phyloP scores from a whole-genome alignment of 2,113 vertebrate genomes.

The Globicephala melas region DNA sequence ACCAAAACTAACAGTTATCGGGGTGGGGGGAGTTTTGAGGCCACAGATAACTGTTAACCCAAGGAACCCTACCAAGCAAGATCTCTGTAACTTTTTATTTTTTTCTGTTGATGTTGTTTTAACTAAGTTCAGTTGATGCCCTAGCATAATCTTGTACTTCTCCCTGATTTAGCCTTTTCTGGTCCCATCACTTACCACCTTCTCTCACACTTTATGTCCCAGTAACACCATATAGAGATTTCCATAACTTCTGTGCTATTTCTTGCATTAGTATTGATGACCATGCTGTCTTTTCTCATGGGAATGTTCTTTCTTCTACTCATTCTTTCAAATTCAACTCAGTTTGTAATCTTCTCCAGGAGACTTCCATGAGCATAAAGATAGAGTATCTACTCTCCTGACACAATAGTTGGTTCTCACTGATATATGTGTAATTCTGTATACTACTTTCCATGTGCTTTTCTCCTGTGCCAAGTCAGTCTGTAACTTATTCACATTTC shows the following conservation, averaged over 20 bases:
- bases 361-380: neutral
- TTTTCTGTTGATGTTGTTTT: neutral
- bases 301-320: neutral
- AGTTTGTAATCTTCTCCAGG: neutral
- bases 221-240: neutral
- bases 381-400: neutral
- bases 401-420: neutral
- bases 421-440: neutral
- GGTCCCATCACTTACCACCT: neutral
- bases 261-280: neutral
- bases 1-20: neutral
- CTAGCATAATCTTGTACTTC: neutral
- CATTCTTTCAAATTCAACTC: neutral
- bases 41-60: neutral
- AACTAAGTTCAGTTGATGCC: neutral
- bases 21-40: neutral
- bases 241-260: neutral
- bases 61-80: neutral
- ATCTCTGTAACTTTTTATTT: neutral
- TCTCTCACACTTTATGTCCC: neutral
- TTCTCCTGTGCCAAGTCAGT: neutral
- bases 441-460: neutral
- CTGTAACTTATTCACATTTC: neutral
- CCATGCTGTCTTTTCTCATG: neutral
- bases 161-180: neutral